phyloP scores from a whole-genome alignment of 2,888 invertebrate species.

The Taphrorychus bicolor region DNA sequence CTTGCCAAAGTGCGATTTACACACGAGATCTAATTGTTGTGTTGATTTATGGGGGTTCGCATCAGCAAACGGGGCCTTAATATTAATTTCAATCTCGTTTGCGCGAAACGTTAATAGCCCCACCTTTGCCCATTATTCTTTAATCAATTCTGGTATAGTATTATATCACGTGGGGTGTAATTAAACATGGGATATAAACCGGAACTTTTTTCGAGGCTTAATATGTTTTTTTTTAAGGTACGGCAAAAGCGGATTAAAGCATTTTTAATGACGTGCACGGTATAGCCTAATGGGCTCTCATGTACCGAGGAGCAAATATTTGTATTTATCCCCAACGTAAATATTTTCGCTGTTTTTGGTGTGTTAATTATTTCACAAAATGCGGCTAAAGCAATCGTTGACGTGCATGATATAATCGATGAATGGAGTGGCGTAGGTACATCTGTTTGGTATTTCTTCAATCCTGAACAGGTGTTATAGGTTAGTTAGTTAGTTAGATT shows the following conservation, averaged over 20 bases:
- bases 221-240: neutral
- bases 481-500: too few relatives aligned
- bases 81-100: neutral
- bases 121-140: neutral
- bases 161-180: too few relatives aligned
- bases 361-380: too few relatives aligned
- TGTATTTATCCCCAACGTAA: neutral
- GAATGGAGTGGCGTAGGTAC: too few relatives aligned
- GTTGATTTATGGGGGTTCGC: neutral
- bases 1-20: neutral
- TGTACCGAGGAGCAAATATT: neutral
- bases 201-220: neutral
- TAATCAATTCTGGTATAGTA: neutral
- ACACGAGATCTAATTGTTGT: neutral
- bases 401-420: too few relatives aligned
- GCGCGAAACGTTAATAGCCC: neutral
- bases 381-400: too few relatives aligned
- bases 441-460: too few relatives aligned
- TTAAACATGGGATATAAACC: neutral
- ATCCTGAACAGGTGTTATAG: too few relatives aligned
- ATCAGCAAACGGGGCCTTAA: too few relatives aligned
- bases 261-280: neutral
- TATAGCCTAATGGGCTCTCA: neutral
- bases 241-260: neutral
- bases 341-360: neutral